Base-by-base conservation (phyloP, 2,888 invertebrate genomes). In the Priocnemis perturbator region DNA sequence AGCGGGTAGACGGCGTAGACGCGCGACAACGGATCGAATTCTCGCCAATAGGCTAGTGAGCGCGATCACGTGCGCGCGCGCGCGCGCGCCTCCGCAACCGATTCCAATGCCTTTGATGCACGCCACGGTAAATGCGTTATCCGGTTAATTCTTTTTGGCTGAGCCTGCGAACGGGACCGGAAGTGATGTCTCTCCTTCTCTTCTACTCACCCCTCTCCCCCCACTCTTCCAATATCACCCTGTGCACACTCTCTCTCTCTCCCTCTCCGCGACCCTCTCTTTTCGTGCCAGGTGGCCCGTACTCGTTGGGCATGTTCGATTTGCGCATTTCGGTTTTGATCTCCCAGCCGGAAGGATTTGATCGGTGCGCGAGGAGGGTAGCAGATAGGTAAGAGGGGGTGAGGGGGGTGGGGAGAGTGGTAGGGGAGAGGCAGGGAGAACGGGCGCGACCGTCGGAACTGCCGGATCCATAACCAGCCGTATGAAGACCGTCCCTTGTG, bases 141-240 rank as follows among this genome's bases (percentile, higher is more conserved):
- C 71, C 78, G 69, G 77, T 83, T 83, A 83, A 82, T 83, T 79
- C 79, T 81, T 82, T 81, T 65, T 73, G 71, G 65, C 53, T 74
- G 73, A 74, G 64, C 74, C 70, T 72, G 58, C 71, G 67, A 81
- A 78, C 78, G 74, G 73, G 76, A 77, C 73, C 77, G 79, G 78
- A 81, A 79, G 74, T 70, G 66, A 77, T 75, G 72, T 67, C 68
- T 76, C 74, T 74, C 72, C 74, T 78, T 78, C 44, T 37, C 37
- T 11, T 37, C 14, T 9, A 37, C 37, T 26, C 37, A 2, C 37
- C 37, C 11, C 37, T 37, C 37, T 37, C 37, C 26, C 26, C 26
- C 7, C 26, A 4, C 26, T 26, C 26, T 7, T 26, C 26, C 7
- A 3, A 4, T 7, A 4, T 7, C 26, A 4, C 26, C 7, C 26